Base-by-base conservation (phyloP, 1,140 invertebrate species). In the Neodiprion pinetum region DNA sequence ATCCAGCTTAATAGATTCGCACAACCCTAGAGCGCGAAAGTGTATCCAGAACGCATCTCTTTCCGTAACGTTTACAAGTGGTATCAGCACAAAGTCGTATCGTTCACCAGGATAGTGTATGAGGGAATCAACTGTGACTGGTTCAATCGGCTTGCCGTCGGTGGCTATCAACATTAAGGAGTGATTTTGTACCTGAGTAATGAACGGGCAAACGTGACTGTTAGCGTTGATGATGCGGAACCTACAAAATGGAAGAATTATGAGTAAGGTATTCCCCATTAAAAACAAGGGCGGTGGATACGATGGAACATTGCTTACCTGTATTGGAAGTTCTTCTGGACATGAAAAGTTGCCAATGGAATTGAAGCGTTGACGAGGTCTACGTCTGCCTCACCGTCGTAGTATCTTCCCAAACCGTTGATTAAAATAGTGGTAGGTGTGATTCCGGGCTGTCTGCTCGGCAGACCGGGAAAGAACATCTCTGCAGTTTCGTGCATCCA, bases 201-300 rank as follows among this genome's bases (percentile, higher is more conserved):
- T 82, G 67, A 91, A 83, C 12, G 91, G 91, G 79, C 90, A 91
- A 77, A 88, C 87, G 40, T 89, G 77, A 75, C 90, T 83, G 74
- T 89, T 90, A 77, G 90, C 91, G 77, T 90, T 92, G 14, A 92
- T 89, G 8, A 92, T 79, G 50, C 92, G 81, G 73, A 93, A 90
- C 9, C 92, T 86, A 5, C 78, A 75, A 28, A 83, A 80, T 61
- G 61, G 76, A 73, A 75, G 21, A 71, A 5, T 48, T 72, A 72
- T n/a, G 53, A 72, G 12, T 71, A 75, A 17, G 23, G 0, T 50
- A 71, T 47, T 10, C 48, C n/a, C 11, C 11, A 14, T 17, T 48
- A 17, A 17, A 48, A 12, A 48, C 7, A 12, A 12, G 68, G 10
- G 1, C n/a, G 28, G 50, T 7, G 61, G 71, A 3, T 4, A 40